Percentiles rank a stretch among this genome's conserved stretches.
These are phyloP conservation scores for Crocuta crocuta DNA, from an alignment of 2,113 vertebrate species.

Conservation along the genomic window DNA sequence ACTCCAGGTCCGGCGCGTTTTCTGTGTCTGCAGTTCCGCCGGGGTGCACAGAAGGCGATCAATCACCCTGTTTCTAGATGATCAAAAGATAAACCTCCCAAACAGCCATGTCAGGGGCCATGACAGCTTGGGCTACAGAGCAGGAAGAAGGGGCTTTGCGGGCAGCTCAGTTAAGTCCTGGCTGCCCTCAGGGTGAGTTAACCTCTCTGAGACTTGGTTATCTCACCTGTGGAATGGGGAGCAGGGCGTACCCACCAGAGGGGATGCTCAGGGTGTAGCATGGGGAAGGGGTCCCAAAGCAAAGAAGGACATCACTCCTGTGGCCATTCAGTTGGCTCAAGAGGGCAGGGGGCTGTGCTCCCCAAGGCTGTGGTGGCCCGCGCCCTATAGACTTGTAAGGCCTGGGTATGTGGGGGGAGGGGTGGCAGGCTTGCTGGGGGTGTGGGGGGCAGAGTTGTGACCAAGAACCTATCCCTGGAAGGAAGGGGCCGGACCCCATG, in stretches of 20 bases:
- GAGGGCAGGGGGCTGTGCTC: not conserved
- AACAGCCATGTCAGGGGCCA: rapidly evolving
- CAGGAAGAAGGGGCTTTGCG: not conserved
- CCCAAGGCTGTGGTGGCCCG: not conserved
- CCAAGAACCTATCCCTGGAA: not conserved
- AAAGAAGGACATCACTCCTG: not conserved
- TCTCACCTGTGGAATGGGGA: not conserved
- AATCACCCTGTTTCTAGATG: rapidly evolving
- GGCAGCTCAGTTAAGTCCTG: not conserved
- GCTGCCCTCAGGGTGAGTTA: not conserved
- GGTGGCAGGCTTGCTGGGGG: not conserved
- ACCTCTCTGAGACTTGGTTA: not conserved
- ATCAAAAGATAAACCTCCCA: not conserved
- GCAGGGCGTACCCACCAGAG: not conserved
- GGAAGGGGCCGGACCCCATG: not conserved
- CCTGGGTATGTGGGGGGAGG: rapidly evolving
- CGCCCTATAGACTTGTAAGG: too few relatives aligned
- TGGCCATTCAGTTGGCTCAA: not conserved
- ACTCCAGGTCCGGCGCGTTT: not conserved
- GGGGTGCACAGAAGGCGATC: not conserved
- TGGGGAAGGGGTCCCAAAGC: not conserved
- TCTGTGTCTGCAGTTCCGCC: not conserved
- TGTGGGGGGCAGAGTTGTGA: rapidly evolving
- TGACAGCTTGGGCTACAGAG: not conserved
- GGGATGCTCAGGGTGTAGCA: too few relatives aligned